A percentile compares a stretch with the other conserved stretches of the same genome.
Conservation (phyloP, 2,888 invertebrate species). For the Polyommatus iphigenia region DNA sequence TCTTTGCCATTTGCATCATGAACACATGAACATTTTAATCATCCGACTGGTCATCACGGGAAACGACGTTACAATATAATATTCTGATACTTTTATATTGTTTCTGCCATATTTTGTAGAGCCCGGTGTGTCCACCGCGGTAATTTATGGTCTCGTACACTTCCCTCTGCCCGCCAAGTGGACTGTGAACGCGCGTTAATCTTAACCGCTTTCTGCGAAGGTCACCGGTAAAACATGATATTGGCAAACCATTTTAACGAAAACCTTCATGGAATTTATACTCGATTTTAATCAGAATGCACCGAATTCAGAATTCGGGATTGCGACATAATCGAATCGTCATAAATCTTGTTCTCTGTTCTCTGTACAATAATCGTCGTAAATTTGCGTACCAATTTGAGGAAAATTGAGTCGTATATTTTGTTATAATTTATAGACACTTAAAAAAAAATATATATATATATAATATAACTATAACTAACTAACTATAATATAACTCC, state of each 20-base stretch:
- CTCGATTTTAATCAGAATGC: slow-evolving; percentile 6
- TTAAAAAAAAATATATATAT: neutral
- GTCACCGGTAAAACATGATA: slow-evolving; percentile 47
- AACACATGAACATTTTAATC: too few relatives aligned
- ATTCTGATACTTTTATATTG: too few relatives aligned
- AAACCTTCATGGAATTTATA: slow-evolving; percentile 41
- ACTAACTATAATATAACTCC: too few relatives aligned
- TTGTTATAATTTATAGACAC: too few relatives aligned
- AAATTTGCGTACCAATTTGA: neutral
- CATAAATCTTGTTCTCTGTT: neutral
- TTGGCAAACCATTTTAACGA: slow-evolving; percentile 53
- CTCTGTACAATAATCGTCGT: neutral
- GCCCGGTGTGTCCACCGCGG: slow-evolving; percentile 35
- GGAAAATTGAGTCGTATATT: neutral
- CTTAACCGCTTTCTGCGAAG: slow-evolving; percentile 54
- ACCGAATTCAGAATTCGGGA: neutral
- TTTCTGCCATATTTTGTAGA: neutral
- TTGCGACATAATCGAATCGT: slow-evolving; percentile 19
- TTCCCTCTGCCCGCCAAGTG: slow-evolving; percentile 45
- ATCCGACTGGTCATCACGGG: too few relatives aligned
- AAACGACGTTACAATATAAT: too few relatives aligned
- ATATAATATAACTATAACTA: too few relatives aligned
- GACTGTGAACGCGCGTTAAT: slow-evolving; percentile 46
- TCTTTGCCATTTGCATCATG: too few relatives aligned
- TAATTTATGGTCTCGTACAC: slow-evolving; percentile 47